Base-by-base conservation (phyloP, 2,797 vertebrate species). In the Hoplostethus mediterraneus region DNA sequence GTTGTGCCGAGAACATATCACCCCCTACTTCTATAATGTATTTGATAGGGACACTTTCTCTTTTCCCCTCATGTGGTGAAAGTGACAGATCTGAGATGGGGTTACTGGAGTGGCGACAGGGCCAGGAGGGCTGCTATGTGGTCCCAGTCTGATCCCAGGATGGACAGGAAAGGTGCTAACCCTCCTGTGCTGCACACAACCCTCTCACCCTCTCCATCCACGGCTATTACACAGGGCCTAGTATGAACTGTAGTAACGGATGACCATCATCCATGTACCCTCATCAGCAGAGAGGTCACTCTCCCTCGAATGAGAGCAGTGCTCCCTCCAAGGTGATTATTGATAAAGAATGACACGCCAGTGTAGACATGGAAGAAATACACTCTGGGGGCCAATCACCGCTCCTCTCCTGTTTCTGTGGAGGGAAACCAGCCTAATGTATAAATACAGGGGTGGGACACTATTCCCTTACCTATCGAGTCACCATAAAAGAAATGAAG, bases 321-420 rank as follows among this genome's bases (percentile, higher is more conserved):
- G 31, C 83, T 81, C 68, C 80, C 90, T 90, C 84, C 65, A 72
- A 89, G 89, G 92, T 91, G 92, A 94, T 94, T 95, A 94, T 91
- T 88, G 92, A 92, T 93, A 92, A 93, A 93, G 84, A 88, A 90
- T 91, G 90, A 91, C 91, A 88, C 61, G 69, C 75, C 79, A 54
- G 77, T 70, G 77, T 85, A 84, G 87, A 84, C 91, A 77, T 74
- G 2, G 77, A 83, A 75, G 82, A 77, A 85, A 91, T 88, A 87
- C 80, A 60, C 85, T 83, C 85, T 5, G 65, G 82, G 90, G 89
- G 63, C 89, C 87, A 88, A 90, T 90, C 87, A 72, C 66, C 17
- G 62, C 83, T 77, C 73, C 58, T 63, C 81, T 80, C 80, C 67
- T 82, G 72, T 87, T 87, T 84, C 87, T 74, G 68, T 68, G 77